phyloP scores from a whole-genome alignment of 2,888 invertebrate species.

The Lepidocyrtoides sp. region DNA sequence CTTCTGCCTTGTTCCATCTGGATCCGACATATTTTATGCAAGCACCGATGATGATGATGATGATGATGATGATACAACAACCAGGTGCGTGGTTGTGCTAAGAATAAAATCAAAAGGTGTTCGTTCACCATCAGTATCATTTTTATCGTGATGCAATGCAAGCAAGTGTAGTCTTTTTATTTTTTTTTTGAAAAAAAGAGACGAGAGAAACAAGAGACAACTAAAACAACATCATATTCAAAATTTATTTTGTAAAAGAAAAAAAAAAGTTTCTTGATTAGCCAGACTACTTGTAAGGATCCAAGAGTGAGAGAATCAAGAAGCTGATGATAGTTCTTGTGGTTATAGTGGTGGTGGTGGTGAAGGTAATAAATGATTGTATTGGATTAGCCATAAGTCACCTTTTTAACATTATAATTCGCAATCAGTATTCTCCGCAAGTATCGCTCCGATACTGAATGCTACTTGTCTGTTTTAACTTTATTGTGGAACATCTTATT shows the following conservation, averaged over 20 bases:
- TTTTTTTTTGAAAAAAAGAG: slow-evolving; percentile 52
- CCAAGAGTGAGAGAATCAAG: slow-evolving; percentile 41
- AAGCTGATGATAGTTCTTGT: slow-evolving; percentile 31
- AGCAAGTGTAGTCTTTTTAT: background rate
- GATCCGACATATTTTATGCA: slow-evolving; percentile 54
- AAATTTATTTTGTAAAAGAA: slow-evolving; percentile 15
- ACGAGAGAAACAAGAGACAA: slow-evolving; percentile 41
- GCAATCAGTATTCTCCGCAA: slow-evolving; percentile 57
- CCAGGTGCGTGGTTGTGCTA: slow-evolving; percentile 27
- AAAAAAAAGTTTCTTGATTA: slow-evolving; percentile 56
- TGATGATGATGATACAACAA: background rate
- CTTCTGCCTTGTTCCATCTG: slow-evolving; percentile 72
- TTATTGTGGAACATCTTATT: slow-evolving; percentile 59
- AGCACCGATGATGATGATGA: background rate
- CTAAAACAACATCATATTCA: slow-evolving; percentile 8
- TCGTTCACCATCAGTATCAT: slow-evolving; percentile 18
- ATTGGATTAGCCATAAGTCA: slow-evolving; percentile 75
- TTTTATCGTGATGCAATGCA: background rate
- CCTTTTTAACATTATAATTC: slow-evolving; percentile 63
- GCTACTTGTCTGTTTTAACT: slow-evolving; percentile 54
- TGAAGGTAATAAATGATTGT: slow-evolving; percentile 56
- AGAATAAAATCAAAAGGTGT: background rate
- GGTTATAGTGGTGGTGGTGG: slow-evolving; percentile 37
- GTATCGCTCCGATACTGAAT: slow-evolving; percentile 49
- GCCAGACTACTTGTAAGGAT: slow-evolving; percentile 29